phyloP scores from a whole-genome alignment of 2,113 vertebrate species.

The Ptyas mucosa region DNA sequence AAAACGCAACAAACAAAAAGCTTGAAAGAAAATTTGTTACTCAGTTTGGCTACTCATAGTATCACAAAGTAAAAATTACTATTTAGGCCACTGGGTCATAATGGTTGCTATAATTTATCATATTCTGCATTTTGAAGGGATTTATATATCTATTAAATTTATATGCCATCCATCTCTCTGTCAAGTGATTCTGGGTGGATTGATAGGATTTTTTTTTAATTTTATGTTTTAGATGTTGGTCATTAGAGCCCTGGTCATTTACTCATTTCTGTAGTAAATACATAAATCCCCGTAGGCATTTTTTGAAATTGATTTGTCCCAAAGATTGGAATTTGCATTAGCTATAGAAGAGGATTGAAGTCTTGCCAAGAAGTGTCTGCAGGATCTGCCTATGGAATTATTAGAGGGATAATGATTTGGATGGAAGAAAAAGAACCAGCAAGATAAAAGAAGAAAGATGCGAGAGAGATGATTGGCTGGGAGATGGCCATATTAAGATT shows the following conservation, averaged over 20 bases:
- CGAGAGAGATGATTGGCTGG: background rate
- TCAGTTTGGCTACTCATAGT: background rate
- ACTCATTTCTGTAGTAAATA: background rate
- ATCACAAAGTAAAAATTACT: background rate
- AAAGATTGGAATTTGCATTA: background rate
- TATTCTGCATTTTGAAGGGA: background rate
- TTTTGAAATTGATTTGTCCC: background rate
- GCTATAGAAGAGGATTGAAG: background rate
- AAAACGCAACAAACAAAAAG: background rate
- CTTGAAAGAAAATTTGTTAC: background rate
- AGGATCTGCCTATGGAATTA: background rate
- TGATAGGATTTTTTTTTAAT: background rate
- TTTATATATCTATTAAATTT: too few species aligned
- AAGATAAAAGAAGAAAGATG: background rate
- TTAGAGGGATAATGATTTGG: background rate
- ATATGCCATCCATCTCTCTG: too few species aligned
- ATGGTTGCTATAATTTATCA: background rate
- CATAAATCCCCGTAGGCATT: background rate
- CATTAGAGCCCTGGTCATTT: background rate
- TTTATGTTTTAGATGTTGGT: background rate
- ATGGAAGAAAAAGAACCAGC: background rate
- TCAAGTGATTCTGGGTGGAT: too few species aligned
- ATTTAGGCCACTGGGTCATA: background rate
- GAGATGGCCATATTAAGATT: background rate
- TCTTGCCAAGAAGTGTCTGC: background rate